Evolutionary conservation across 2,113 vertebrate species (phyloP), one percentile per base, ranked within the genome.

Genomic region (Oreotrochilus melanogaster): DNA sequence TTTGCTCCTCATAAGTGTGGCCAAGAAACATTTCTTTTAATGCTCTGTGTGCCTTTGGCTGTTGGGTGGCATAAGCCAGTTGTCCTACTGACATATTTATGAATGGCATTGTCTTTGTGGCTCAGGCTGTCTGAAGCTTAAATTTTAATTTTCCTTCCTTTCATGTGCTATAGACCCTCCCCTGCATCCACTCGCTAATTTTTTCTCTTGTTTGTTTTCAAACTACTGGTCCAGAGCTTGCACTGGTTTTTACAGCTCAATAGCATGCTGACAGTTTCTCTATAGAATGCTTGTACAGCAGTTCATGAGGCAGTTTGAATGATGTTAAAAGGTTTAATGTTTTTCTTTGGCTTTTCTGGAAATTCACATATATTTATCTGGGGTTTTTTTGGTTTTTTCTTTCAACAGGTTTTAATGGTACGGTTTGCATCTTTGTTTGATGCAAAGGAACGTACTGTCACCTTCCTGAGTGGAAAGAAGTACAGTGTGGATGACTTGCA

Each of bases 371-470:
- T 35, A 64, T 67, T 95, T 47, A 95, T 42, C 39, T 67, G 33
- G 0, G 39, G 9, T 39, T 39, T 33, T 75, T 72, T 15, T 50
- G 18, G 8, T 72, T 58, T 83, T 73, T 90, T 83, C 65, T 62
- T 89, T 79, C 58, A 58, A 37, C 97, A 99, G 99, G 99, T 99
- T 96, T 97, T 99, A 97, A 99, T 99, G 99, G 99, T 99, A 83
- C 98, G 99, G 11, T 99, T 99, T 94, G 99, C 99, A 12, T 99
- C 99, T 35, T 95, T 99, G 75, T 99, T 99, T 97, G 98, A 99
- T 89, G 97, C 98, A 57, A 98, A 98, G 30, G 99, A 99, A 25
- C 98, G 99, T 67, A 99, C 99, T 0, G 99, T 99, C 94, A 99
- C 99, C 88, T 99, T 99, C 97, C 98, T 99, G 86, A 99, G 99